These are phyloP conservation scores for Petrolisthes cinctipes DNA, from an alignment of 2,888 invertebrate species.

Conservation along the genomic window DNA sequence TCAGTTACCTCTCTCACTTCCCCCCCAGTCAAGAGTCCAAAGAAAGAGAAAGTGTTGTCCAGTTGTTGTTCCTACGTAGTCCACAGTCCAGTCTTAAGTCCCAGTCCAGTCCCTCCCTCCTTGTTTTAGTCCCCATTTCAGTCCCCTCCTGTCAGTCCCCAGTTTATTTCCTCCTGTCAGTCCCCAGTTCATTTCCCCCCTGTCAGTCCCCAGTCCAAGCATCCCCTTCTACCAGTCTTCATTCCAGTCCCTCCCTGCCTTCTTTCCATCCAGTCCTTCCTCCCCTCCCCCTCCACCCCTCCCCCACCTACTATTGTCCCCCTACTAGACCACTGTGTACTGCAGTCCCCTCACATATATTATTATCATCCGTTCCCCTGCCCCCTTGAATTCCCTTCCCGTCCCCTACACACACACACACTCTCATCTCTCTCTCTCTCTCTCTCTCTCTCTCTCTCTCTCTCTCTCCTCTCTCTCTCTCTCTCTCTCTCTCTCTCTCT, in stretches of 20 bases:
- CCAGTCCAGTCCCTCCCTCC: no score
- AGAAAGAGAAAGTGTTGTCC: no score
- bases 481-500: neutral
- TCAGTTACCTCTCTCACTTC: no score
- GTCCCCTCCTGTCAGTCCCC: neutral
- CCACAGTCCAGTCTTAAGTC: no score
- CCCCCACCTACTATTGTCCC: neutral
- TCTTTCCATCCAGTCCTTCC: neutral
- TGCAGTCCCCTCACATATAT: neutral
- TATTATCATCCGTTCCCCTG: no score
- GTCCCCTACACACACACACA: no score
- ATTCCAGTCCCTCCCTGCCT: neutral
- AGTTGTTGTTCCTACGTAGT: no score
- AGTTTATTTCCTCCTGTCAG: no score
- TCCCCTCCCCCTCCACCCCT: neutral
- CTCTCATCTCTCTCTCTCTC: neutral
- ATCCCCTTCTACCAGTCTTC: neutral
- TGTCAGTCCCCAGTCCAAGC: neutral
- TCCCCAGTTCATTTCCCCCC: neutral
- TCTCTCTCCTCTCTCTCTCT: neutral
- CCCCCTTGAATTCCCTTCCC: no score
- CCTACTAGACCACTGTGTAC: neutral
- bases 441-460: neutral
- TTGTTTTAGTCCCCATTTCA: neutral
- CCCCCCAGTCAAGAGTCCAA: no score